A percentile compares a stretch with the other conserved stretches of the same genome.
Evolutionary conservation across 2,797 vertebrate species (phyloP).

Genomic region (Brachyalestes nurse): DNA sequence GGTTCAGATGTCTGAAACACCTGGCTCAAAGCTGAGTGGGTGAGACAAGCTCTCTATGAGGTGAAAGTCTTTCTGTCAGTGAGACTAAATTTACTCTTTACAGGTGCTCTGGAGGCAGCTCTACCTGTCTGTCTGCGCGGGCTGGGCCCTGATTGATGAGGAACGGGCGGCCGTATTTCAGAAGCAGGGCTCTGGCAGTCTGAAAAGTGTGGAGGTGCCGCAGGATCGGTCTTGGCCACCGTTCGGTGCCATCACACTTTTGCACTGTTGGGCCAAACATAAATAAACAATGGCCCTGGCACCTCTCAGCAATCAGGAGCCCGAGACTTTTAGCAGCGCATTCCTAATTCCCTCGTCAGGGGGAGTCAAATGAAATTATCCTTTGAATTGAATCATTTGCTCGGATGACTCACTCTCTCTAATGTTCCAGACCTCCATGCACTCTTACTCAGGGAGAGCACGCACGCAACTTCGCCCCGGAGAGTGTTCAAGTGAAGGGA

Average conservation of each 20-base stretch:
- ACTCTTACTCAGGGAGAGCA: background rate
- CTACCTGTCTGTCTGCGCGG: slow-evolving; percentile 51
- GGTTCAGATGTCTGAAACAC: slow-evolving; percentile 42
- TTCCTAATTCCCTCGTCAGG: slow-evolving; percentile 54
- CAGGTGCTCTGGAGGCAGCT: slow-evolving; percentile 59
- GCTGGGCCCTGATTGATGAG: slow-evolving; percentile 50
- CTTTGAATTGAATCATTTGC: slow-evolving; percentile 32
- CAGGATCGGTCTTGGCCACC: slow-evolving; percentile 48
- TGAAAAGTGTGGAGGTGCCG: slow-evolving; percentile 37
- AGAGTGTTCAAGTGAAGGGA: slow-evolving; percentile 4
- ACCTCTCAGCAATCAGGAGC: slow-evolving; percentile 17
- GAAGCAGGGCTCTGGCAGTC: slow-evolving; percentile 33
- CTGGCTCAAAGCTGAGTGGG: slow-evolving; percentile 47
- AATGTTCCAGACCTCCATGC: slow-evolving; percentile 10
- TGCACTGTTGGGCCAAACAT: too few relatives aligned
- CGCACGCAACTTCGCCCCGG: background rate
- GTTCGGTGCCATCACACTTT: slow-evolving; percentile 44
- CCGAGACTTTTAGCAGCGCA: slow-evolving; percentile 39
- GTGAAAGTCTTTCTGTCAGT: slow-evolving; percentile 57
- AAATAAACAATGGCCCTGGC: slow-evolving; percentile 51
- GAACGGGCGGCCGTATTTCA: slow-evolving; percentile 45
- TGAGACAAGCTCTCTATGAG: slow-evolving; percentile 42
- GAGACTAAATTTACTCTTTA: slow-evolving; percentile 57
- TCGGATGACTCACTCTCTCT: slow-evolving; percentile 20
- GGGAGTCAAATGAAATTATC: slow-evolving; percentile 49